Percentiles rank a stretch among this genome's conserved stretches.
Conservation (phyloP, 2,888 invertebrate species). For the Drosophila neoperkinsi region DNA sequence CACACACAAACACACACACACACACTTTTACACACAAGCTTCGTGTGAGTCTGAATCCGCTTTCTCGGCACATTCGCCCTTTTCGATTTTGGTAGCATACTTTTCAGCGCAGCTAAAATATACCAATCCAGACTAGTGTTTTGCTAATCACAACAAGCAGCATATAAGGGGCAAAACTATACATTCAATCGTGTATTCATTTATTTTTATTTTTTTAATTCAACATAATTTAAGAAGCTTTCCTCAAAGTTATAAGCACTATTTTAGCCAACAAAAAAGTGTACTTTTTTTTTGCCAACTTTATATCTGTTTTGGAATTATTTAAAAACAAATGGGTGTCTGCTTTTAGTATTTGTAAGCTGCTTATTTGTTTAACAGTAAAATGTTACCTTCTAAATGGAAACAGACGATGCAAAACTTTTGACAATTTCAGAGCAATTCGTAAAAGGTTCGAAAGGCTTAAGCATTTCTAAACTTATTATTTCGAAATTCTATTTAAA, state of each 20-base stretch:
- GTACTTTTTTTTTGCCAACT: neutral
- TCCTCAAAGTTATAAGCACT: neutral
- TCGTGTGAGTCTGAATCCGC: conserved; percentile 28
- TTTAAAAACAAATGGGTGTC: neutral
- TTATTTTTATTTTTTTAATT: neutral
- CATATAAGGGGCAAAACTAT: neutral
- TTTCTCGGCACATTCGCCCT: conserved; percentile 45
- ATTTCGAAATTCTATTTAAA: neutral
- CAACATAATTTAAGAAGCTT: neutral
- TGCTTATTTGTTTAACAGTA: neutral
- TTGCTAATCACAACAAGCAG: neutral
- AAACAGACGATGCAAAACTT: neutral
- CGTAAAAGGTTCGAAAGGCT: neutral
- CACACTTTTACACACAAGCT: neutral
- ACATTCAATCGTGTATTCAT: neutral
- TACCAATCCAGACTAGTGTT: neutral
- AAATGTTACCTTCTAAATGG: neutral
- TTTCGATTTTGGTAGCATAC: conserved; percentile 16
- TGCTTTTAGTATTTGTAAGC: neutral
- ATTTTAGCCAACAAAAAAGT: neutral
- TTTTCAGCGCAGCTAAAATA: conserved; percentile 5
- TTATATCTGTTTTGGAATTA: neutral
- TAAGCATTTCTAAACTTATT: neutral
- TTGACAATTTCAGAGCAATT: neutral
- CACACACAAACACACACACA: conserved; percentile 26